Conservation (phyloP, 1,140 invertebrate species). For the Meteorus sp. region DNA sequence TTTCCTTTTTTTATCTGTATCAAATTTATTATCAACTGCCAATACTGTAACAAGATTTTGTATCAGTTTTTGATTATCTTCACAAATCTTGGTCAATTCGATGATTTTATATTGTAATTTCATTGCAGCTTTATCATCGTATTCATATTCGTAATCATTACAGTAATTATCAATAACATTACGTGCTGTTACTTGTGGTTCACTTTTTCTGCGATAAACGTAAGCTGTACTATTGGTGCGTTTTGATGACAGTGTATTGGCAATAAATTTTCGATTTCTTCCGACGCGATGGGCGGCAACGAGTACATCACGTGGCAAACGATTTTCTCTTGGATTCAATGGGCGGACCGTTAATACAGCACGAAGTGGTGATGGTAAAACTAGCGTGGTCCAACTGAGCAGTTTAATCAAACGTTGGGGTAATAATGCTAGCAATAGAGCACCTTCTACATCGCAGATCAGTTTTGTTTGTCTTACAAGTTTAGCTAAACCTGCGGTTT, state of each 20-base stretch:
- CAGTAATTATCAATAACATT: conserved; percentile 1
- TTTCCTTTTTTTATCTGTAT: conserved; percentile 5
- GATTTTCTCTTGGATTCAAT: conserved; percentile 76
- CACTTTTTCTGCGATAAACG: conserved; percentile 30
- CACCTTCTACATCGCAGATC: conserved; percentile 74
- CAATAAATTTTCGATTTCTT: conserved; percentile 63
- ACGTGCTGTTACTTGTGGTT: conserved; percentile 5
- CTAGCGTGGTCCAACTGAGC: conserved; percentile 72
- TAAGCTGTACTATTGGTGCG: conserved; percentile 29
- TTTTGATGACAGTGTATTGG: conserved; percentile 28
- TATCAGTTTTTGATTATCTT: conserved; percentile 44
- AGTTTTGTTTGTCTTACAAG: conserved; percentile 77
- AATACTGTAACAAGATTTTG: conserved; percentile 37
- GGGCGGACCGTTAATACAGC: conserved; percentile 79
- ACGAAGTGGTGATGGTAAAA: conserved; percentile 75
- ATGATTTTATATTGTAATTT: conserved; percentile 37
- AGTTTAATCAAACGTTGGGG: conserved; percentile 71
- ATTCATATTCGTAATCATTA: conserved; percentile 29
- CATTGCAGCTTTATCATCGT: conserved; percentile 9
- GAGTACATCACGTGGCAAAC: conserved; percentile 74
- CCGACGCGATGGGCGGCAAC: conserved; percentile 75
- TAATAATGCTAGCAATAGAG: conserved; percentile 70
- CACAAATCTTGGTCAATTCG: conserved; percentile 43
- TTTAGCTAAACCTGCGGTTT: conserved; percentile 74
- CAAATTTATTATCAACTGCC: conserved; percentile 29